Conservation (phyloP, 2,113 vertebrate genomes). For the Spheniscus mendiculus region DNA sequence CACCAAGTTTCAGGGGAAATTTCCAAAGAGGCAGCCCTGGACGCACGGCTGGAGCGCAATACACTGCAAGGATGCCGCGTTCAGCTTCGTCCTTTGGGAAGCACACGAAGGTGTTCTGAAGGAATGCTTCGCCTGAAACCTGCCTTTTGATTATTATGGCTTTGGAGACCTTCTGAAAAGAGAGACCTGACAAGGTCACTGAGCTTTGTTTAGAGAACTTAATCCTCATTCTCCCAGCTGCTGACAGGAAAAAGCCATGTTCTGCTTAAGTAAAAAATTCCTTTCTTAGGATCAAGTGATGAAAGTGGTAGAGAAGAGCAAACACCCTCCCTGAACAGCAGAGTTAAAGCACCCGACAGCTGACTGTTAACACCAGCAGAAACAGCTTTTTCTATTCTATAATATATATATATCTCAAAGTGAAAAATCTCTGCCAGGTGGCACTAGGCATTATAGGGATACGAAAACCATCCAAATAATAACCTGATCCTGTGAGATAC, state of each 20-base stretch:
- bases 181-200: conserved; percentile 72
- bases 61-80: neutral
- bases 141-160: conserved; percentile 24
- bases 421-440: neutral
- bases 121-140: conserved; percentile 41
- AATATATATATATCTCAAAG: neutral
- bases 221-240: conserved; percentile 81
- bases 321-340: neutral
- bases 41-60: rapidly evolving
- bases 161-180: conserved; percentile 45
- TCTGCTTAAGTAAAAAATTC: conserved; percentile 62
- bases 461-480: neutral
- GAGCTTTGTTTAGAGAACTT: conserved; percentile 78
- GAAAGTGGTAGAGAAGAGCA: neutral
- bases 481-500: neutral
- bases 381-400: neutral
- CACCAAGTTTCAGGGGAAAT: neutral
- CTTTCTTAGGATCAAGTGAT: conserved; percentile 30
- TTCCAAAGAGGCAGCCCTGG: neutral
- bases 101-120: conserved; percentile 53
- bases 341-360: neutral
- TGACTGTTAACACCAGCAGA: neutral
- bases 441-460: neutral
- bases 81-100: neutral
- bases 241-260: conserved; percentile 55